These are phyloP conservation scores for Leptopilina myrica DNA, from an alignment of 2,888 invertebrate genomes.

Conservation along the genomic window DNA sequence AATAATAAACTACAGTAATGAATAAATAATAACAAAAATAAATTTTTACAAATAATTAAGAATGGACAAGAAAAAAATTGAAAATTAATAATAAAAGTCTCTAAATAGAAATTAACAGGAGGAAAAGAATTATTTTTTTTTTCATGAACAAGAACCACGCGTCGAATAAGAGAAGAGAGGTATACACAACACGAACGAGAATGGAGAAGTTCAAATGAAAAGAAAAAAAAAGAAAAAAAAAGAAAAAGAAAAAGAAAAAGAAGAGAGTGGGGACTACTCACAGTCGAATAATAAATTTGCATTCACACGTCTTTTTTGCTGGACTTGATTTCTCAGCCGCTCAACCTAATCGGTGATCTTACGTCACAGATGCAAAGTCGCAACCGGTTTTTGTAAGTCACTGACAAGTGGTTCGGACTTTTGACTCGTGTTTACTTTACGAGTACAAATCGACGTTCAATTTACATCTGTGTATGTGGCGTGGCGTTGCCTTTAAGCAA, in stretches of 20 bases:
- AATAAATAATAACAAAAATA: no score
- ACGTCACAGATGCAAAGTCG: slow-evolving; percentile 73
- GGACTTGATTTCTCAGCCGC: slow-evolving; percentile 54
- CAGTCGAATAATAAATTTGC: slow-evolving; percentile 62
- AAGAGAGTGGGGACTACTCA: slow-evolving; percentile 40
- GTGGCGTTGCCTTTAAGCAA: slow-evolving; percentile 37
- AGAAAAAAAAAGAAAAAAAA: slow-evolving; percentile 35
- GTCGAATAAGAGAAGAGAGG: slow-evolving; percentile 14
- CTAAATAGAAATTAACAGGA: no score
- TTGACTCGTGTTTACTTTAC: slow-evolving; percentile 62
- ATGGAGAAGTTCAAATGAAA: slow-evolving; percentile 40
- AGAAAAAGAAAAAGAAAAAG: slow-evolving; percentile 35
- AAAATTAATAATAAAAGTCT: no score
- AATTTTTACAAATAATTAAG: no score
- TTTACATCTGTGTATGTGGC: slow-evolving; percentile 32
- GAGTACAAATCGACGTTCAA: slow-evolving; percentile 40
- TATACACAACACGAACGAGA: slow-evolving; percentile 1
- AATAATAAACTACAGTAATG: no score
- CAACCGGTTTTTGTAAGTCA: slow-evolving; percentile 69
- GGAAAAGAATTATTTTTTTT: no score
- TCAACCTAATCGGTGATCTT: slow-evolving; percentile 70
- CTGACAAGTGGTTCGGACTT: slow-evolving; percentile 57
- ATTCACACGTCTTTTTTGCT: slow-evolving; percentile 61
- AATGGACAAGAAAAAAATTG: no score
- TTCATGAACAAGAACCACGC: not conserved